Percentiles rank a stretch among this genome's conserved stretches.
phyloP scores from a whole-genome alignment of 2,113 vertebrate genomes.

The Lepus americanus region DNA sequence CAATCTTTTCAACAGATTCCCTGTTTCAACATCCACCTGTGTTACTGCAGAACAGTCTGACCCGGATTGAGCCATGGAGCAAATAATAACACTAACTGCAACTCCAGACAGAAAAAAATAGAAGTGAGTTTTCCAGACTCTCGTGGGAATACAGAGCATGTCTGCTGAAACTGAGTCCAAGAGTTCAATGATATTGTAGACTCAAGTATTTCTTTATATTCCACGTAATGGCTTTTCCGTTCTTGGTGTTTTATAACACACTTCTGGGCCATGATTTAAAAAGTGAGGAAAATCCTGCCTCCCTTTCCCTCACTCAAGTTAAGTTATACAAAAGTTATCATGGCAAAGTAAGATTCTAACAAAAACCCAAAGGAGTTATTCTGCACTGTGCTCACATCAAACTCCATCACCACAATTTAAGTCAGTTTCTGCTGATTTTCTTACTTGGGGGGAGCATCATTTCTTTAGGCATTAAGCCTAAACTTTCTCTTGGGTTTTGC shows the following conservation, averaged over 20 bases:
- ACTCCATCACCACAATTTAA: slow-evolving; percentile 50
- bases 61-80: slow-evolving; percentile 77
- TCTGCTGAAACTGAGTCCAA: slow-evolving; percentile 86
- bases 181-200: slow-evolving; percentile 79
- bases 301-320: not conserved
- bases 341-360: slow-evolving; percentile 79
- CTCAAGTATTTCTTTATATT: slow-evolving; percentile 84
- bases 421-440: slow-evolving; percentile 1
- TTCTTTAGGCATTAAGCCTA: not conserved
- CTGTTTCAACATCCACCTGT: slow-evolving; percentile 60
- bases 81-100: slow-evolving; percentile 86
- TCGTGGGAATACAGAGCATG: slow-evolving; percentile 88
- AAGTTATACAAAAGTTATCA: slow-evolving; percentile 75
- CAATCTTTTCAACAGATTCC: slow-evolving; percentile 65
- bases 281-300: slow-evolving; percentile 74
- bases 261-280: slow-evolving; percentile 70
- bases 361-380: slow-evolving; percentile 66
- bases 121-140: slow-evolving; percentile 91
- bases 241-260: slow-evolving; percentile 76
- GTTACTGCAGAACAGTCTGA: slow-evolving; percentile 67
- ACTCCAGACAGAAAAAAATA: slow-evolving; percentile 86
- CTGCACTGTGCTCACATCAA: slow-evolving; percentile 26
- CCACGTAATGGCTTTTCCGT: slow-evolving; percentile 88
- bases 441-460: not conserved
- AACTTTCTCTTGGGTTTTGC: slow-evolving; percentile 12